Percentiles rank a stretch among this genome's conserved stretches.
Conservation (phyloP, 2,113 vertebrate genomes). For the Casuarius casuarius region DNA sequence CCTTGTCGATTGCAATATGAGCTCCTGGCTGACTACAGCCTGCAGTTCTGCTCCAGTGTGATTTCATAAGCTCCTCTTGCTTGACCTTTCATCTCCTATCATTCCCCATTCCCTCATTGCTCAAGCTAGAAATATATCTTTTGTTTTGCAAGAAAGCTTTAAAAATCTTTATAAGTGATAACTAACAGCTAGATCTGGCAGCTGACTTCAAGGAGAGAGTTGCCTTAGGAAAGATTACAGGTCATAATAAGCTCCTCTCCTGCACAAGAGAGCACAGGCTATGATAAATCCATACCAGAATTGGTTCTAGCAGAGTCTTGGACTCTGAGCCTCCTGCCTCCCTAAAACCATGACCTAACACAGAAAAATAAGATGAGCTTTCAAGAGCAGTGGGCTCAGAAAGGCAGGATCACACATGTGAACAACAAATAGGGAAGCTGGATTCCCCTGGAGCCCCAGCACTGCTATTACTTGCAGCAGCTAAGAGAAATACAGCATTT, state of each 20-base stretch:
- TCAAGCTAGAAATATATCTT: slow-evolving; percentile 53
- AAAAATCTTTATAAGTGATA: slow-evolving; percentile 50
- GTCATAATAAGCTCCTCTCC: not conserved
- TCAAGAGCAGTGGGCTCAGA: not conserved
- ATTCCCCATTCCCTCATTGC: slow-evolving; percentile 27
- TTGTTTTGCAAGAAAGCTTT: slow-evolving; percentile 51
- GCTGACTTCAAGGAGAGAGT: slow-evolving; percentile 26
- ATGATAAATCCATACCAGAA: not conserved
- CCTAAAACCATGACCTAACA: not conserved
- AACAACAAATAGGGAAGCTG: fast-evolving
- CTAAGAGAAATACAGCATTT: fast-evolving
- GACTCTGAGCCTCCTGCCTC: not conserved
- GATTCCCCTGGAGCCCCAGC: not conserved
- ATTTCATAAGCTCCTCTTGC: slow-evolving; percentile 55
- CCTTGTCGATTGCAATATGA: slow-evolving; percentile 61
- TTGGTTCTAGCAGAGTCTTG: not conserved
- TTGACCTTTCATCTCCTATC: slow-evolving; percentile 59
- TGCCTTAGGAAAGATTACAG: slow-evolving; percentile 7
- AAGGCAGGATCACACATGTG: not conserved
- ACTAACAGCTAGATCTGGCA: slow-evolving; percentile 16
- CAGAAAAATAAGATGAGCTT: not conserved
- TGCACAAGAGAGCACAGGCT: not conserved
- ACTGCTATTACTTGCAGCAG: not conserved
- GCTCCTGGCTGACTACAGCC: slow-evolving; percentile 55
- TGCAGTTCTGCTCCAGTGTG: slow-evolving; percentile 29